phyloP scores from a whole-genome alignment of 2,113 vertebrate species.

The Antidorcas marsupialis region DNA sequence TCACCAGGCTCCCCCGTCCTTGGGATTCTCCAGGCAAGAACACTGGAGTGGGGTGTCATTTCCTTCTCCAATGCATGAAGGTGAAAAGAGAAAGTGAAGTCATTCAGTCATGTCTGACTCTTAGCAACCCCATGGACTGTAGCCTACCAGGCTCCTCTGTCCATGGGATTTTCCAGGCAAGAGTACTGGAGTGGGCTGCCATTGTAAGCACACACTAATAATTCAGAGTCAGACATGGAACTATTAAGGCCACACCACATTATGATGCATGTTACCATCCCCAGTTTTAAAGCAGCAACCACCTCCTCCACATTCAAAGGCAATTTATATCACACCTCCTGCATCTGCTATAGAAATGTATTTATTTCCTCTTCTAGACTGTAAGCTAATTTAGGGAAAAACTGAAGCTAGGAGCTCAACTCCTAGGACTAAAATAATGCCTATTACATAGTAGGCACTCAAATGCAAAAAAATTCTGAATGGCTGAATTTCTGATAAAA shows the following conservation, averaged over 20 bases:
- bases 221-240: not conserved
- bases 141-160: no score
- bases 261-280: not conserved
- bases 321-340: not conserved
- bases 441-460: not conserved
- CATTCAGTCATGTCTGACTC: no score
- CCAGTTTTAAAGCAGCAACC: not conserved
- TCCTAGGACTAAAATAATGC: not conserved
- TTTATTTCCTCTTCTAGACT: not conserved
- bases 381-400: not conserved
- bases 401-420: not conserved
- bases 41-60: no score
- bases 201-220: not conserved
- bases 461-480: not conserved
- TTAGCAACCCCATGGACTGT: no score
- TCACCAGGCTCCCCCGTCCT: no score
- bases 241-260: not conserved
- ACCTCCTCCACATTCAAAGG: not conserved
- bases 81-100: no score
- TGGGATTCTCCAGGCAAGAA: no score
- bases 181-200: no score
- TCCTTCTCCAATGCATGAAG: no score
- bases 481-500: slow-evolving; percentile 40
- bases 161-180: no score
- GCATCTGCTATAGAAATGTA: not conserved